Percentiles rank a stretch among this genome's conserved stretches.
Evolutionary conservation across 2,797 vertebrate species (phyloP).

Genomic region (Leucoraja ocellata): DNA sequence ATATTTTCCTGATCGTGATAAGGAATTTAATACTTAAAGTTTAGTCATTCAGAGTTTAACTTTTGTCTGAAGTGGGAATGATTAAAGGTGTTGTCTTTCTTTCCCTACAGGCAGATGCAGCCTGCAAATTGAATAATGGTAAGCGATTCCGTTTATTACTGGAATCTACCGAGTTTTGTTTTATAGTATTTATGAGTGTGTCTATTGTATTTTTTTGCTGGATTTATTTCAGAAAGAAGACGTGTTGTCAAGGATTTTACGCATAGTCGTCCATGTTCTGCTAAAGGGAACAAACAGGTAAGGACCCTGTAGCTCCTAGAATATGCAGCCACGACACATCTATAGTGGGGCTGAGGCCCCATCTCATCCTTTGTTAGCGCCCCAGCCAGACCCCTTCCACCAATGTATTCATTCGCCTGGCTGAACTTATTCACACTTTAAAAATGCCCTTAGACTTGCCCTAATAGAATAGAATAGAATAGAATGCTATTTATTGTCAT

Average conservation of each 20-base stretch:
- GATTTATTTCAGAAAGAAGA: slow-evolving; percentile 6
- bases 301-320: slow-evolving; percentile 39
- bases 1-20: neutral
- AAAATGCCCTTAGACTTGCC: no score
- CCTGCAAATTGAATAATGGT: slow-evolving; percentile 8
- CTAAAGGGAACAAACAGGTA: slow-evolving; percentile 56
- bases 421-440: no score
- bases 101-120: neutral
- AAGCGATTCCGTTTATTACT: neutral
- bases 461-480: no score
- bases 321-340: neutral
- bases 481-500: no score
- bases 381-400: no score
- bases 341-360: no score
- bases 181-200: neutral
- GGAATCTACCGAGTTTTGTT: neutral
- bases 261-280: slow-evolving; percentile 58
- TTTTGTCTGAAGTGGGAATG: neutral
- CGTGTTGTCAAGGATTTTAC: slow-evolving; percentile 54
- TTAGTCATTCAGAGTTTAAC: neutral
- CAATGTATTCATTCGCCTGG: no score
- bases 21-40: neutral
- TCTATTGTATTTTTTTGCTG: neutral
- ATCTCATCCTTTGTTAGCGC: no score
- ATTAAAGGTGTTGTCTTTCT: no score